These are phyloP conservation scores for Mimas tiliae DNA, from an alignment of 2,888 invertebrate species.

Conservation along the genomic window DNA sequence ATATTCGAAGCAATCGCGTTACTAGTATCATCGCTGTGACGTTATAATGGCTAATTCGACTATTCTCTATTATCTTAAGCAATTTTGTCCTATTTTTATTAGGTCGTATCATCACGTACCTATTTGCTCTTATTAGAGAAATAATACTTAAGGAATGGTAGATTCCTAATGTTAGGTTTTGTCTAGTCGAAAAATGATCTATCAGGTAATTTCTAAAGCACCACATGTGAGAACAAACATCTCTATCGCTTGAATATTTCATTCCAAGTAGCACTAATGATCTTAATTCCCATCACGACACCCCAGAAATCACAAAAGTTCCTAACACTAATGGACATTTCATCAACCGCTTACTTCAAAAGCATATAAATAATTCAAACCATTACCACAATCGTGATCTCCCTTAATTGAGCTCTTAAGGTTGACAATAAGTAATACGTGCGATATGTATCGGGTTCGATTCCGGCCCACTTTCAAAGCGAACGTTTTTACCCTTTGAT, in stretches of 20 bases:
- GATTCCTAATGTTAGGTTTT: too few species aligned
- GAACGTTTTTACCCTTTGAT: constrained; percentile 24
- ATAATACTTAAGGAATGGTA: too few species aligned
- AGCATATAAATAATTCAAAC: constrained; percentile 21
- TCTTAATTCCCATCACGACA: not conserved
- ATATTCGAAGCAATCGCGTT: constrained; percentile 6
- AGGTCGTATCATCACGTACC: not conserved
- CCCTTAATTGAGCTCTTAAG: constrained; percentile 68
- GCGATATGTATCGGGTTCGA: constrained; percentile 54
- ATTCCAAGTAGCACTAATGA: not conserved
- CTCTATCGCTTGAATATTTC: not conserved
- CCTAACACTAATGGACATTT: not conserved
- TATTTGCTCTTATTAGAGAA: not conserved
- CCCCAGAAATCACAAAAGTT: not conserved
- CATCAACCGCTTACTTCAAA: not conserved
- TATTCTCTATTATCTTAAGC: not conserved
- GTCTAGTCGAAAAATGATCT: too few species aligned
- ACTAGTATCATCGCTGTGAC: constrained; percentile 12
- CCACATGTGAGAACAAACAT: too few species aligned
- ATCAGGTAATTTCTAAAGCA: too few species aligned
- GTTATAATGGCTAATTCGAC: not conserved
- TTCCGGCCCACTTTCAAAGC: constrained; percentile 48
- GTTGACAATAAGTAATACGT: constrained; percentile 66
- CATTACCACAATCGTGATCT: constrained; percentile 46
- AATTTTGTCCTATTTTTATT: not conserved